Evolutionary conservation across 2,797 vertebrate genomes (phyloP).

Genomic region (Phylloscopus collybita): DNA sequence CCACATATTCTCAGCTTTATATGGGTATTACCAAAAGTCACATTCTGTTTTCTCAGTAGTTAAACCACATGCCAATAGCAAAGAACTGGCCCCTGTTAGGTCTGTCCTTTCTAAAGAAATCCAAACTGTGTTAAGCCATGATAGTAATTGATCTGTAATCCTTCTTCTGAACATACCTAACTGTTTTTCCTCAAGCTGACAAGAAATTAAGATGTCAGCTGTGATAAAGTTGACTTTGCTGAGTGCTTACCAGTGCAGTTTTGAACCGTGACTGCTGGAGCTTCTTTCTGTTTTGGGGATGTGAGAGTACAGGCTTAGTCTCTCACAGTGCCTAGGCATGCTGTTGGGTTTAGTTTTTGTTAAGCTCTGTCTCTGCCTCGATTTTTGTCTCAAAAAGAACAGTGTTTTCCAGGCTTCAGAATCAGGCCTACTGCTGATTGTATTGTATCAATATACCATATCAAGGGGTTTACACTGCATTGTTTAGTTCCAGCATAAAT

Average conservation of each 20-base stretch:
- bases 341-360: not conserved
- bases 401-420: not conserved
- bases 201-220: not conserved
- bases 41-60: too few species aligned
- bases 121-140: too few species aligned
- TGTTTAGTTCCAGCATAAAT: not conserved
- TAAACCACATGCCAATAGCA: too few species aligned
- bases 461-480: not conserved
- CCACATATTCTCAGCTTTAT: too few species aligned
- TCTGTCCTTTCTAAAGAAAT: too few species aligned
- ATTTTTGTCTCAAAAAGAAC: not conserved
- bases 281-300: not conserved
- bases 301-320: not conserved
- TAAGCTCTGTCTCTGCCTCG: not conserved
- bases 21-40: too few species aligned
- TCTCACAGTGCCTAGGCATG: not conserved
- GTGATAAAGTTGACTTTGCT: not conserved
- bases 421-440: not conserved
- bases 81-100: too few species aligned
- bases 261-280: not conserved
- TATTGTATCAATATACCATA: accelerated
- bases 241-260: not conserved
- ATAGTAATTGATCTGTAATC: not conserved
- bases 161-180: not conserved
- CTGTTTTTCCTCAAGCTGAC: not conserved